These are phyloP conservation scores for Hozukius guyotensis DNA, from an alignment of 2,797 vertebrate genomes.

Conservation along the genomic window DNA sequence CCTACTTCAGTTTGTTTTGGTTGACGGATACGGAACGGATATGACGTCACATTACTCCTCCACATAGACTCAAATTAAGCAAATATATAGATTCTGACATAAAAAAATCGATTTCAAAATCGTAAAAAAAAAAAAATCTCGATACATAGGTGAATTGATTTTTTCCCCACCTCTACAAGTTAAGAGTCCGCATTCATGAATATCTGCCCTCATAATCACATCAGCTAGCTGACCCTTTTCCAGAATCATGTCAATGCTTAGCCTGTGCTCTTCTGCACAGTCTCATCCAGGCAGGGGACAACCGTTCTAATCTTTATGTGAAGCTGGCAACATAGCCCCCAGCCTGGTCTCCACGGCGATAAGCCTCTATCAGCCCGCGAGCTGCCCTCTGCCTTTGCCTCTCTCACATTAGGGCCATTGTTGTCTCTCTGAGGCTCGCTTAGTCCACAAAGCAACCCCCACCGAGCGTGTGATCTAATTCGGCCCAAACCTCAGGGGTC, in stretches of 20 bases:
- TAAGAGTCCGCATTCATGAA: neutral
- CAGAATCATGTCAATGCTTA: slow-evolving; percentile 55
- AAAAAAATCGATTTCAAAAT: too few species aligned
- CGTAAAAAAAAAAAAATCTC: too few species aligned
- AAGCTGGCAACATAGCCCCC: slow-evolving; percentile 68
- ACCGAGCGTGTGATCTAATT: slow-evolving; percentile 81
- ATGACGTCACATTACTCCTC: too few species aligned
- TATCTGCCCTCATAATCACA: slow-evolving; percentile 32
- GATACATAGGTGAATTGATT: too few species aligned
- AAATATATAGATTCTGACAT: too few species aligned
- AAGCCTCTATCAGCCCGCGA: slow-evolving; percentile 71
- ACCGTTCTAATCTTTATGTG: slow-evolving; percentile 66
- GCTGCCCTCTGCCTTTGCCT: slow-evolving; percentile 62
- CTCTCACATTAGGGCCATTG: slow-evolving; percentile 78
- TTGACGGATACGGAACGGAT: too few species aligned
- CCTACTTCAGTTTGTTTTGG: too few species aligned
- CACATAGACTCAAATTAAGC: too few species aligned
- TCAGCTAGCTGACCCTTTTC: slow-evolving; percentile 26
- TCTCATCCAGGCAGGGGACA: slow-evolving; percentile 47
- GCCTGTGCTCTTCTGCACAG: slow-evolving; percentile 31
- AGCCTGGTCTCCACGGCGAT: slow-evolving; percentile 76
- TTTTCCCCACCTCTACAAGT: too few species aligned
- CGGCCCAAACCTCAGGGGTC: slow-evolving; percentile 72
- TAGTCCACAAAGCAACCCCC: slow-evolving; percentile 78
- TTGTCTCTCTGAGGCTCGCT: slow-evolving; percentile 70